A percentile compares a stretch with the other conserved stretches of the same genome.
These are phyloP conservation scores for Apeira syringaria DNA, from an alignment of 2,888 invertebrate species.

Conservation along the genomic window DNA sequence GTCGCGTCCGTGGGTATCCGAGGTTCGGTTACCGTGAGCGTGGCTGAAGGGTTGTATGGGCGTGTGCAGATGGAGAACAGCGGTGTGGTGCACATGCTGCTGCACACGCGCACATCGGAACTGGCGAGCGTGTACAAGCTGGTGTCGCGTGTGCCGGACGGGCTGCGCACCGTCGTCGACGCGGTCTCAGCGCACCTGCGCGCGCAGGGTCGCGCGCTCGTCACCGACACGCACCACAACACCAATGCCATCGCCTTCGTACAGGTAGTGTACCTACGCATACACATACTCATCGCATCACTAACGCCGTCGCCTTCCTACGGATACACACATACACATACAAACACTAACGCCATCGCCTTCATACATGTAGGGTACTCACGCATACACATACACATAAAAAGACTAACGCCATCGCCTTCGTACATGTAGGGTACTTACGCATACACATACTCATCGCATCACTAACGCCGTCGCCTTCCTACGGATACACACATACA, in stretches of 20 bases:
- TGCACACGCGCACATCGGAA: constrained; percentile 98
- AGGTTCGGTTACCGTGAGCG: no score
- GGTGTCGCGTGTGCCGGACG: constrained; percentile 95
- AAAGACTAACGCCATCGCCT: constrained; percentile 96
- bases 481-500: no score
- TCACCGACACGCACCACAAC: constrained; percentile 95
- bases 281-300: no score
- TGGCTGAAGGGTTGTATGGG: constrained; percentile 18
- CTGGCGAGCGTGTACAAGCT: constrained; percentile 99
- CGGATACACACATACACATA: no score
- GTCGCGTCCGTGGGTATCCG: no score
- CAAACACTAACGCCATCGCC: no score
- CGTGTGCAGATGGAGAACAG: constrained; percentile 96
- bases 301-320: no score
- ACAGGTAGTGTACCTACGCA: no score
- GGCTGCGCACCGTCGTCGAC: constrained; percentile 97
- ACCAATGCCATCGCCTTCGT: constrained; percentile 97
- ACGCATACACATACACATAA: constrained; percentile 96
- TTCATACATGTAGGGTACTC: no score
- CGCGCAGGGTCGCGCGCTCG: constrained; percentile 97
- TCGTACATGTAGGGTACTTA: no score
- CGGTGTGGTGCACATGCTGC: constrained; percentile 99
- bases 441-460: no score
- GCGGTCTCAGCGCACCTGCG: constrained; percentile 97
- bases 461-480: no score